Evolutionary conservation across 2,888 invertebrate species (phyloP).

Genomic region (Chouioia cunea): DNA sequence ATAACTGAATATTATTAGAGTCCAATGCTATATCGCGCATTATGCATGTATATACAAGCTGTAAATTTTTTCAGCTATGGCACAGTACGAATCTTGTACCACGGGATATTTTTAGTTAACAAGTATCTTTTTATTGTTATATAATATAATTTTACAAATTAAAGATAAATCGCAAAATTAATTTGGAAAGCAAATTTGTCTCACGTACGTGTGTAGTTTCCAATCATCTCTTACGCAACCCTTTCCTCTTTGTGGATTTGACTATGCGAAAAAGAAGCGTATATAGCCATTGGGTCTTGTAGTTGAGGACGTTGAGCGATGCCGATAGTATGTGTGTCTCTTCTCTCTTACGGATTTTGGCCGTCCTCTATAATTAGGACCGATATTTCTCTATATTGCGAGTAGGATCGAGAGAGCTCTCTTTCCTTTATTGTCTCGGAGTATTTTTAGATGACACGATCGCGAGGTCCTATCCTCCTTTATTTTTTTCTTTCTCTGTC

Average conservation of each 20-base stretch:
- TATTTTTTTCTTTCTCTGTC: too few species aligned
- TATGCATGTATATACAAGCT: not conserved
- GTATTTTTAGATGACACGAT: slow-evolving; percentile 11
- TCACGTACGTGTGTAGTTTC: too few species aligned
- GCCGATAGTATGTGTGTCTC: slow-evolving; percentile 50
- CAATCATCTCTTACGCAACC: too few species aligned
- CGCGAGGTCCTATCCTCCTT: not conserved
- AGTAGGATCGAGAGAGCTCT: slow-evolving; percentile 52
- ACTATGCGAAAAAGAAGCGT: not conserved
- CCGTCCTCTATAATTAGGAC: slow-evolving; percentile 45
- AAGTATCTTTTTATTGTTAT: too few species aligned
- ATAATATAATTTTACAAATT: too few species aligned
- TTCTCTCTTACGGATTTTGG: slow-evolving; percentile 21
- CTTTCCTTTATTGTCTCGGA: slow-evolving; percentile 41
- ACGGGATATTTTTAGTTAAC: too few species aligned
- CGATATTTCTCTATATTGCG: slow-evolving; percentile 38
- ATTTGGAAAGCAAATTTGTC: too few species aligned
- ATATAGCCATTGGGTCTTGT: slow-evolving; percentile 58
- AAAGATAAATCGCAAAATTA: too few species aligned
- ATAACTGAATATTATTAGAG: slow-evolving; percentile 39
- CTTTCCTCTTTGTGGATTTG: too few species aligned
- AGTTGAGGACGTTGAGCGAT: slow-evolving; percentile 67
- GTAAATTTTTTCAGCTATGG: too few species aligned
- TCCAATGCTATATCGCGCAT: not conserved
- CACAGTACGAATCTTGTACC: too few species aligned